Conservation (phyloP, 2,113 vertebrate species). For the Oncorhynchus keta region DNA sequence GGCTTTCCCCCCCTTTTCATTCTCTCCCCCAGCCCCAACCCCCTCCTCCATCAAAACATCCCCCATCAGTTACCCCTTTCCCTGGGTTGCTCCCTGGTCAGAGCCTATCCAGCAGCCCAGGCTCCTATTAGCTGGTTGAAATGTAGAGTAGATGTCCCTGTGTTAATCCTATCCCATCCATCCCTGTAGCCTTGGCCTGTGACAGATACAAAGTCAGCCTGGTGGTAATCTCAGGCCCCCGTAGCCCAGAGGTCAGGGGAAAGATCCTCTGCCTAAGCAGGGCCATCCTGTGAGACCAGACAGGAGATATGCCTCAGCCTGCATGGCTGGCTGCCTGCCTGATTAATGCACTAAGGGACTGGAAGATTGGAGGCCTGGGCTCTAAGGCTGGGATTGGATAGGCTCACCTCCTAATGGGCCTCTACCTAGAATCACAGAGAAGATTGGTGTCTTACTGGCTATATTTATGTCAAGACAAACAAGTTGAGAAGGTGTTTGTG, state of each 20-base stretch:
- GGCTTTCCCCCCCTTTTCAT: slow-evolving; percentile 26
- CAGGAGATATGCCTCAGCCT: background rate
- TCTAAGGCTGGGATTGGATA: background rate
- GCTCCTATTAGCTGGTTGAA: slow-evolving; percentile 60
- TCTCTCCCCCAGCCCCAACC: slow-evolving; percentile 31
- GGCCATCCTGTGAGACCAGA: slow-evolving; percentile 61
- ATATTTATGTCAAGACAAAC: background rate
- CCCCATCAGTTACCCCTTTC: too few relatives aligned
- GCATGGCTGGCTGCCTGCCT: slow-evolving; percentile 4
- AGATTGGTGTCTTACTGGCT: too few relatives aligned
- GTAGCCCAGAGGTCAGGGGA: slow-evolving; percentile 57
- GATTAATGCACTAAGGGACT: slow-evolving; percentile 63
- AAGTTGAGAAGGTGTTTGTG: background rate
- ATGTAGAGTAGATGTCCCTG: slow-evolving; percentile 45
- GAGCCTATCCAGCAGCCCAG: slow-evolving; percentile 53
- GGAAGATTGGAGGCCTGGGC: slow-evolving; percentile 42
- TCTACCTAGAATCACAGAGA: too few relatives aligned
- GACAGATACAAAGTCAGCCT: slow-evolving; percentile 69
- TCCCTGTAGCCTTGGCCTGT: slow-evolving; percentile 57
- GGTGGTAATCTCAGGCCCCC: slow-evolving; percentile 61
- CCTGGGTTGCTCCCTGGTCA: slow-evolving; percentile 32
- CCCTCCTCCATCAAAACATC: too few relatives aligned
- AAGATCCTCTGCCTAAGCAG: slow-evolving; percentile 61
- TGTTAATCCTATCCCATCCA: slow-evolving; percentile 61
- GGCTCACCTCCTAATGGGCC: too few relatives aligned